Evolutionary conservation across 1,140 invertebrate species (phyloP).

Genomic region (Aricia agestis): DNA sequence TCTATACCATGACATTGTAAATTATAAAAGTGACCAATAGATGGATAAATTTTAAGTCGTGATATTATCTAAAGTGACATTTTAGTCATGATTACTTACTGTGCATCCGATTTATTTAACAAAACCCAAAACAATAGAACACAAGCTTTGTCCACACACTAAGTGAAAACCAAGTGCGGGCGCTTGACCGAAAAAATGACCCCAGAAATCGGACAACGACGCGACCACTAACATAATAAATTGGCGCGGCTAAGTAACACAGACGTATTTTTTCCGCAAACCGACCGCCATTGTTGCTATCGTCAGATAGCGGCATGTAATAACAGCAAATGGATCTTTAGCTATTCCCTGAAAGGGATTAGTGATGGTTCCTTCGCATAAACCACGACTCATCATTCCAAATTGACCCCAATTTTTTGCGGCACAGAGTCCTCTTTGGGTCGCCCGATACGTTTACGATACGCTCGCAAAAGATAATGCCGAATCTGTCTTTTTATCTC

Average conservation of each 20-base stretch:
- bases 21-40: too few species aligned
- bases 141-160: too few species aligned
- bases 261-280: conserved; percentile 1
- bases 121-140: too few species aligned
- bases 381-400: conserved; percentile 17
- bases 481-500: conserved; percentile 10
- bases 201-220: too few species aligned
- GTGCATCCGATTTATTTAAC: too few species aligned
- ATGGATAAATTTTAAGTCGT: too few species aligned
- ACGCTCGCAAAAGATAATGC: conserved; percentile 10
- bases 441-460: not conserved
- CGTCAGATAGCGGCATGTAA: conserved; percentile 30
- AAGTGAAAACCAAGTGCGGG: too few species aligned
- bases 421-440: not conserved
- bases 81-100: too few species aligned
- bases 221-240: too few species aligned
- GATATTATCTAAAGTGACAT: too few species aligned
- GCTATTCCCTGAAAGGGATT: conserved; percentile 34
- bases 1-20: too few species aligned
- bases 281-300: not conserved
- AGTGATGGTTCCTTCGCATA: conserved; percentile 26
- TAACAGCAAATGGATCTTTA: conserved; percentile 49
- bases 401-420: conserved; percentile 10
- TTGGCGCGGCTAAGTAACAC: not conserved
- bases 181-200: too few species aligned